Evolutionary conservation across 2,797 vertebrate genomes (phyloP), one percentile per base, ranked within the genome.

Genomic region (Sparidentex hasta): DNA sequence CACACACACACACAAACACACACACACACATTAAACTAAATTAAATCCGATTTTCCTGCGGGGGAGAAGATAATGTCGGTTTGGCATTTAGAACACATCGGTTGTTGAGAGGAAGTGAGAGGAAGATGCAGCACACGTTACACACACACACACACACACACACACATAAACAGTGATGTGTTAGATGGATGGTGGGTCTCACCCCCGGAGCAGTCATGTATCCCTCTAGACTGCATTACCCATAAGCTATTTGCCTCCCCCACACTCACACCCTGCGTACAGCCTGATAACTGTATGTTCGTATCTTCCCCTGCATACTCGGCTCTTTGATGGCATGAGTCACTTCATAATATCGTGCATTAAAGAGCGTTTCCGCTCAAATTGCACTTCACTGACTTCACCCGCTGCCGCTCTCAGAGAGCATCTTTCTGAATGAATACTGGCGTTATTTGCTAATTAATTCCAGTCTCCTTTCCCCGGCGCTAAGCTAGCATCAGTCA

Each of bases 71-170:
- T 89, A 81, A 76, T 74, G 61, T 51, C 50, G 20, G 63, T 33
- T 43, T 85, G 87, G 88, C 86, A 91, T 91, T 92, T 92, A 67
- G 48, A 78, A 89, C 82, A 80, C 55, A 77, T 47, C 43, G 54
- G 29, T n/a, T 52, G 55, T 51, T 23, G 27, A 66, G 44, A 66
- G 38, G 52, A 74, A 46, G 23, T 46, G 79, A 80, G 79, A 78
- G 54, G 9, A 61, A 7, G 58, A 57, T 38, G n/a, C 41, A 73
- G 50, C 62, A 69, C 25, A 61, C 33, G 48, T 38, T 33, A n/a
- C 14, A 62, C 27, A 21, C 33, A 38, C 33, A 38, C 33, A 33
- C 56, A 33, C 38, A 61, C 17, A 59, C 16, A 38, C 46, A 65
- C 16, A 47, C 46, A 65, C 16, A 47, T 2, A 20, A 47, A 46